Conservation (phyloP, 2,888 invertebrate genomes). For the Griposia aprilina region DNA sequence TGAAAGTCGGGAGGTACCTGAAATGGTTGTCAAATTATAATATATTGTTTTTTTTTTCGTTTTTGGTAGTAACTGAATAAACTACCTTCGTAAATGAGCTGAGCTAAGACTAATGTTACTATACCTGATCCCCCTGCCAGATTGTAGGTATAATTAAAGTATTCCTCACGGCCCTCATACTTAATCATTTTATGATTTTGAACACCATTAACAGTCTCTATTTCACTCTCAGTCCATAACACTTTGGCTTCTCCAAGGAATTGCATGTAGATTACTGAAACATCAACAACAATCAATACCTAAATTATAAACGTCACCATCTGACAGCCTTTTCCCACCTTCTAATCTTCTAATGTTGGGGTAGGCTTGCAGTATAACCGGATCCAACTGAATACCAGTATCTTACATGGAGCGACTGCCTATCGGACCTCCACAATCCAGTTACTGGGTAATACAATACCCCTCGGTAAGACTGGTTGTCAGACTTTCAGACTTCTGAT, state of each 20-base stretch:
- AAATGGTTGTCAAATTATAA: slow-evolving; percentile 28
- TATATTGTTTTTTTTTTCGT: background rate
- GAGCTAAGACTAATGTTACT: background rate
- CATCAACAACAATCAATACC: background rate
- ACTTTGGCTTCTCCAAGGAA: slow-evolving; percentile 79
- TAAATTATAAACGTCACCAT: background rate
- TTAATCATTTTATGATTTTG: slow-evolving; percentile 65
- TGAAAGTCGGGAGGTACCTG: slow-evolving; percentile 71
- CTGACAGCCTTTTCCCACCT: too few species aligned
- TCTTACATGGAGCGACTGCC: too few species aligned
- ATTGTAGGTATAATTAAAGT: slow-evolving; percentile 75
- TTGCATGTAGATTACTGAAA: slow-evolving; percentile 70
- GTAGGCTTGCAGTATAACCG: too few species aligned
- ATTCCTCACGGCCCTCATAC: slow-evolving; percentile 77
- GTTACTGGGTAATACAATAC: too few species aligned
- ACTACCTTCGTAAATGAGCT: background rate
- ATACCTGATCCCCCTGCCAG: slow-evolving; percentile 67
- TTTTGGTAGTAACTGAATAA: background rate
- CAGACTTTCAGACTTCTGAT: too few species aligned
- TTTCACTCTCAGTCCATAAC: slow-evolving; percentile 77
- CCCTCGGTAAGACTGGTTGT: too few species aligned
- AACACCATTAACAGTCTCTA: slow-evolving; percentile 70
- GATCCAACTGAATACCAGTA: too few species aligned
- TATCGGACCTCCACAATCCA: too few species aligned
- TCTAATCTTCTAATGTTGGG: too few species aligned